Base-by-base conservation (phyloP, 2,113 vertebrate species). In the Spermophilus dauricus region DNA sequence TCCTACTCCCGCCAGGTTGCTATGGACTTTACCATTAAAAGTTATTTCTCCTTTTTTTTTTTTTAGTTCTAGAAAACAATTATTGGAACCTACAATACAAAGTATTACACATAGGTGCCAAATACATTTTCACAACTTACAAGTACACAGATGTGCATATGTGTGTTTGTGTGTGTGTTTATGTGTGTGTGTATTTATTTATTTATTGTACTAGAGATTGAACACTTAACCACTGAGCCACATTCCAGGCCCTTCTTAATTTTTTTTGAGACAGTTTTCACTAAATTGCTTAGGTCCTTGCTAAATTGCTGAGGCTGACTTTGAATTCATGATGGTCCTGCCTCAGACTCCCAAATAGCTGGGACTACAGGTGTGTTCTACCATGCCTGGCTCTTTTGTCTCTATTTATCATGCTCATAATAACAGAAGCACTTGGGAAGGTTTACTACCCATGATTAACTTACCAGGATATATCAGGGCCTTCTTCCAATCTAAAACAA, bases 401-500 rank as follows among this genome's bases (percentile, higher is more conserved):
- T 78, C 8, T 28, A 2, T 58, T 45, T 37, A 26, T 34, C n/a
- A 58, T 28, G 12, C 53, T 61, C 63, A 84, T 28, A 70, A 67
- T 78, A 83, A 9, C 32, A 87, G 58, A 86, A 14, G 11, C 53
- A 81, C 9, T 53, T 65, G 67, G 26, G 32, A 77, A 91, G 30
- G 67, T 16, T 6, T 5, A 84, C 30, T 9, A 0, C 18, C 12
- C 30, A 26, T 34, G 22, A 8, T 14, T 37, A n/a, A 93, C 96
- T 26, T 69, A 97, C 95, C 96, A 69, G 95, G 95, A 88, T 96
- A 97, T 2, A 97, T 37, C 24, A 51, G 20, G 32, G 92, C 94
- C 37, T 93, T 97, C 53, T 77, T 96, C 96, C 97, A 97, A 56
- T 91, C 95, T 97, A 45, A 45, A n/a, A n/a, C n/a, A n/a, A n/a